phyloP scores from a whole-genome alignment of 37 sponge, comb jelly and placozoan species.

The Oopsacas minuta region DNA sequence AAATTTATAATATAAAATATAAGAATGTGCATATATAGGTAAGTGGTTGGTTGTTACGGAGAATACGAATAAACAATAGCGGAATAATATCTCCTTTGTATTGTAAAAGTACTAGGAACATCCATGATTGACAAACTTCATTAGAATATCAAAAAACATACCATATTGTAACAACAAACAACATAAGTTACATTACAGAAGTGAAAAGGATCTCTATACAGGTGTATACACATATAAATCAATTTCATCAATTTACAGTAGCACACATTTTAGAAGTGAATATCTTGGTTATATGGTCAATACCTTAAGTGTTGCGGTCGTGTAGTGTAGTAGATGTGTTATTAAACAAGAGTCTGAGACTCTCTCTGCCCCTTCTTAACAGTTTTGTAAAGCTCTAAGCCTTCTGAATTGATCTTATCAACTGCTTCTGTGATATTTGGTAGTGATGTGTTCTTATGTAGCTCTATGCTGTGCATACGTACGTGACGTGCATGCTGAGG shows the following conservation, averaged over 20 bases:
- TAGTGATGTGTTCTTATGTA: not conserved
- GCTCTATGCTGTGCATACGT: not conserved
- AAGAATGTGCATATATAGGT: not conserved
- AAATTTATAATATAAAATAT: not conserved
- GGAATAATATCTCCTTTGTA: too few species aligned
- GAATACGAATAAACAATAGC: too few species aligned
- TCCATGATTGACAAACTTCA: too few species aligned
- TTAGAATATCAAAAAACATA: not conserved
- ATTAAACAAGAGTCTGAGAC: not conserved
- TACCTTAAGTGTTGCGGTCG: not conserved
- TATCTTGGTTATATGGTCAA: not conserved
- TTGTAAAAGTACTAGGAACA: too few species aligned
- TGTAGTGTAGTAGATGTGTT: not conserved
- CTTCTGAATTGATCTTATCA: not conserved
- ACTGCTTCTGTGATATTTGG: not conserved
- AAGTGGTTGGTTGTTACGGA: too few species aligned
- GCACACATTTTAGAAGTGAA: not conserved
- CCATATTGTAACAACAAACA: not conserved
- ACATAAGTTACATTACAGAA: not conserved
- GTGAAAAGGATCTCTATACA: not conserved
- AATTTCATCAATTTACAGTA: not conserved
- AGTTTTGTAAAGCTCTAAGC: constrained; percentile 1
- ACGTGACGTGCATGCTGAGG: not conserved
- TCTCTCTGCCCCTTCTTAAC: not conserved
- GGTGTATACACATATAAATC: constrained; percentile 3